Conservation (phyloP, 2,888 invertebrate species). For the Listrodromus nycthemerus region DNA sequence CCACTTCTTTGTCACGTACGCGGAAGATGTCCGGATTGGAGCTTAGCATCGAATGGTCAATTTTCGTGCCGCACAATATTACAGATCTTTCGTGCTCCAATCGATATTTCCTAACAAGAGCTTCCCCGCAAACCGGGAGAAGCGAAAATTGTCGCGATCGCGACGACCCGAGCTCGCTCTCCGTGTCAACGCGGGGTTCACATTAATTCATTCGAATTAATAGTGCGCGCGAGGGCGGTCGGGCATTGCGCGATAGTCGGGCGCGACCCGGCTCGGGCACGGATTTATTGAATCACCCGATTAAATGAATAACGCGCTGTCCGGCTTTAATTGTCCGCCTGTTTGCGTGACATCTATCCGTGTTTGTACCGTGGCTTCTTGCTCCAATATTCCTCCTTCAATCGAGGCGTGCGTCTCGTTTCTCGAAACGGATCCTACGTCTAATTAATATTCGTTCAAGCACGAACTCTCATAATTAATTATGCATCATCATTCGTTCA, state of each 20-base stretch:
- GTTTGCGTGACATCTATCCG: slow-evolving; percentile 59
- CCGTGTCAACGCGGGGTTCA: slow-evolving; percentile 79
- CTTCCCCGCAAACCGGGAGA: neutral
- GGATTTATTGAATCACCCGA: slow-evolving; percentile 84
- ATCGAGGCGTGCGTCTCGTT: slow-evolving; percentile 25
- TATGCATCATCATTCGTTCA: slow-evolving; percentile 14
- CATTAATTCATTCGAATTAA: slow-evolving; percentile 83
- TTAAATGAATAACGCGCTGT: slow-evolving; percentile 79
- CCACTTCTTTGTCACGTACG: slow-evolving; percentile 9
- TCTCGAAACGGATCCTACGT: slow-evolving; percentile 24
- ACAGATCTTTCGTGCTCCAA: neutral
- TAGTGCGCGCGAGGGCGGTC: slow-evolving; percentile 68
- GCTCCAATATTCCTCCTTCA: slow-evolving; percentile 33
- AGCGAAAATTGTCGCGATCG: slow-evolving; percentile 8
- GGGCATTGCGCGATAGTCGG: slow-evolving; percentile 74
- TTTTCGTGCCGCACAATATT: neutral
- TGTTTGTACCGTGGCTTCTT: neutral
- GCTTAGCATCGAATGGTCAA: neutral
- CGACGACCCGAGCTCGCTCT: slow-evolving; percentile 71
- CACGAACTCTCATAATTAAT: neutral
- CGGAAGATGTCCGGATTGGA: slow-evolving; percentile 1
- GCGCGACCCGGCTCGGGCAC: slow-evolving; percentile 79
- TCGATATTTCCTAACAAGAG: neutral
- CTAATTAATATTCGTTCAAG: slow-evolving; percentile 50
- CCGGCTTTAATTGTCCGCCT: slow-evolving; percentile 68